phyloP scores from a whole-genome alignment of 2,113 vertebrate genomes.

The rat (Rattus norvegicus) region GRCr8 NC_086027.1:54775001-54775500 shows the following conservation, averaged over 20 bases:
- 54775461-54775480: background rate
- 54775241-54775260: background rate
- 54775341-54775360: too few species aligned
- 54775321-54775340: background rate
- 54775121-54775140: background rate
- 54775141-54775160: background rate
- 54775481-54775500: background rate
- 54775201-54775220: background rate
- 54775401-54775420: background rate
- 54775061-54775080: slow-evolving; percentile 5
- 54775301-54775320: background rate
- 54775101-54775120: background rate
- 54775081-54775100: slow-evolving; percentile 34
- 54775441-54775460: background rate
- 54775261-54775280: background rate
- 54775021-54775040: background rate
- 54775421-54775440: background rate
- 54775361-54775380: background rate
- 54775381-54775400: background rate
- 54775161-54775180: background rate
- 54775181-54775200: background rate
- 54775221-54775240: background rate
- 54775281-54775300: background rate
- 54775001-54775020: background rate
- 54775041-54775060: background rate